Percentiles rank a stretch among this genome's conserved stretches.
These are phyloP conservation scores for Mythimna impura DNA, from an alignment of 2,888 invertebrate genomes.

Conservation along the genomic window DNA sequence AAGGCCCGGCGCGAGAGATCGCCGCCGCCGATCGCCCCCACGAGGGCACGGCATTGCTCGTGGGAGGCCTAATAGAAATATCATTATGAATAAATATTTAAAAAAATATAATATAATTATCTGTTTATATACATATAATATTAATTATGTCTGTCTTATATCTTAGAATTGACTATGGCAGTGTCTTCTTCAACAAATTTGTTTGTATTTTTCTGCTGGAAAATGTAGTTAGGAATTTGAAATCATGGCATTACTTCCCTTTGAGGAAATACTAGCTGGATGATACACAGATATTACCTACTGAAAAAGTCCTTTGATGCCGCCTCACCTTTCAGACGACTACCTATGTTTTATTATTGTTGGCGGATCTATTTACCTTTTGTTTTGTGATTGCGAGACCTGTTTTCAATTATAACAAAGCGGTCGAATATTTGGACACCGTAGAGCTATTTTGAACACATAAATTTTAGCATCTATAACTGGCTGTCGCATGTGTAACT, in stretches of 20 bases:
- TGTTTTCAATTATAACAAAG: neutral
- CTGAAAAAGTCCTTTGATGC: slow-evolving; percentile 21
- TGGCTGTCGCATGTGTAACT: neutral
- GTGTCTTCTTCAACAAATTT: too few species aligned
- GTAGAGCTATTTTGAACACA: neutral
- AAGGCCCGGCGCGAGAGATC: too few species aligned
- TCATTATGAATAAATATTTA: too few species aligned
- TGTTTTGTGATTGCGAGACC: neutral
- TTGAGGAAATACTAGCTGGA: slow-evolving; percentile 6
- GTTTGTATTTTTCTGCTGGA: too few species aligned
- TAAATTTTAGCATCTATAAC: neutral
- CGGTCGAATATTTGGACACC: neutral
- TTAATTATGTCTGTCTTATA: too few species aligned
- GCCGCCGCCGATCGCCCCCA: too few species aligned
- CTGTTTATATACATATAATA: too few species aligned
- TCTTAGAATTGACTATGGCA: too few species aligned
- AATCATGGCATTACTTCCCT: neutral
- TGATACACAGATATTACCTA: neutral
- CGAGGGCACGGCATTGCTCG: too few species aligned
- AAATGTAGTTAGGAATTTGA: neutral
- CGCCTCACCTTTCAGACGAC: neutral
- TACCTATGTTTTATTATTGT: slow-evolving; percentile 11
- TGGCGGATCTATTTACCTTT: slow-evolving; percentile 10
- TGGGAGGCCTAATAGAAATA: too few species aligned
- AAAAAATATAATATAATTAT: too few species aligned